Evolutionary conservation across 2,888 invertebrate species (phyloP).

Genomic region (Nasonovia ribisnigri): DNA sequence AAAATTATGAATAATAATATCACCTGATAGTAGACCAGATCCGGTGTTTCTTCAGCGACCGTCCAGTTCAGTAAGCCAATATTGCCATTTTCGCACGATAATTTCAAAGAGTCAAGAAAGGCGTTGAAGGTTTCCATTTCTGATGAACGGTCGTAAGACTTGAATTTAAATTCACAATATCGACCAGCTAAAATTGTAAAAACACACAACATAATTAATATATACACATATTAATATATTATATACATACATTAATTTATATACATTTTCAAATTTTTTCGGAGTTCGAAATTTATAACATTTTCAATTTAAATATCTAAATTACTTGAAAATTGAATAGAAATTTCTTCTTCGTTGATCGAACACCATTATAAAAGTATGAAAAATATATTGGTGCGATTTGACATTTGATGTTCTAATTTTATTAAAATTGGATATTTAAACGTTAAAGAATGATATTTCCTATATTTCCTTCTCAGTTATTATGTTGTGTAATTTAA

Average conservation of each 20-base stretch:
- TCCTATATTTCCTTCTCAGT: not conserved
- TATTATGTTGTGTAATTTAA: not conserved
- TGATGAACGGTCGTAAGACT: constrained; percentile 80
- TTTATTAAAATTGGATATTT: not conserved
- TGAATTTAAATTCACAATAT: constrained; percentile 90
- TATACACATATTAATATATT: too few relatives aligned
- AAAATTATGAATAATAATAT: constrained; percentile 45
- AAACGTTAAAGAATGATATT: not conserved
- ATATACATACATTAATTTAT: not conserved
- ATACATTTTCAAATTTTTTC: not conserved
- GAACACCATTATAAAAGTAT: not conserved
- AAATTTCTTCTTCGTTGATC: not conserved
- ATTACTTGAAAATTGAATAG: not conserved
- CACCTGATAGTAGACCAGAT: constrained; percentile 91
- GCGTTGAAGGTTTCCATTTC: constrained; percentile 82
- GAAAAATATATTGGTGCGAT: not conserved
- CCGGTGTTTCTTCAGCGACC: constrained; percentile 86
- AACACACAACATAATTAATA: too few relatives aligned
- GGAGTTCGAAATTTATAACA: not conserved
- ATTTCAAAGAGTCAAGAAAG: constrained; percentile 81
- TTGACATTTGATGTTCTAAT: too few relatives aligned
- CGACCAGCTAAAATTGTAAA: constrained; percentile 76
- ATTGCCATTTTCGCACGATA: constrained; percentile 83
- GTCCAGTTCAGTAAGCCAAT: constrained; percentile 87
- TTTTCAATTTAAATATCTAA: not conserved